phyloP scores from a whole-genome alignment of 2,888 invertebrate species.

The Chymomyza procnemis region DNA sequence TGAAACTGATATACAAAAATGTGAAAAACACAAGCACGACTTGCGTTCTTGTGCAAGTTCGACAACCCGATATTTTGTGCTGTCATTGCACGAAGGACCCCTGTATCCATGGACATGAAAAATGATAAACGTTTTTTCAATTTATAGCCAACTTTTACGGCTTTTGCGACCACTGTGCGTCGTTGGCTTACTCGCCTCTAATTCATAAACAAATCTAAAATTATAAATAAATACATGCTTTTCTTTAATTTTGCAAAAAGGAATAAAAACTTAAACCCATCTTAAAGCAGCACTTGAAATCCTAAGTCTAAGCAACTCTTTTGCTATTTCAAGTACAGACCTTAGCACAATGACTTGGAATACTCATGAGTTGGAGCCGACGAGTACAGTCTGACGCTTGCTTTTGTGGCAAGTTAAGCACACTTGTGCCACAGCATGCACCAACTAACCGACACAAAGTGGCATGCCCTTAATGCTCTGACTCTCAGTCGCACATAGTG shows the following conservation, averaged over 20 bases:
- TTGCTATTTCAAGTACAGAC: slow-evolving; percentile 60
- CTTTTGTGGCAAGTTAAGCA: slow-evolving; percentile 53
- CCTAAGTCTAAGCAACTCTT: slow-evolving; percentile 43
- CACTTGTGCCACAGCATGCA: slow-evolving; percentile 43
- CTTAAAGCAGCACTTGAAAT: neutral
- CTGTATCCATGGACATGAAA: no score
- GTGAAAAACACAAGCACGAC: no score
- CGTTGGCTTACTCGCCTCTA: no score
- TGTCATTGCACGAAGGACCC: no score
- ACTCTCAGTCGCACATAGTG: slow-evolving; percentile 16
- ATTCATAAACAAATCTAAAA: no score
- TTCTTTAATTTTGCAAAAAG: neutral
- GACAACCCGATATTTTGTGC: no score
- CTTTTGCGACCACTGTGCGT: no score
- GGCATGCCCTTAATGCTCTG: slow-evolving; percentile 46
- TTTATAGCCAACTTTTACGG: no score
- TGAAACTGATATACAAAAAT: no score
- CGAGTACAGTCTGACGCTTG: slow-evolving; percentile 65
- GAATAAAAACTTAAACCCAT: neutral
- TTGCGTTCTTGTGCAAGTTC: no score
- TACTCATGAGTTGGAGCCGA: slow-evolving; percentile 46
- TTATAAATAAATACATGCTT: neutral
- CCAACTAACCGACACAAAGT: slow-evolving; percentile 59
- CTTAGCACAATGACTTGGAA: slow-evolving; percentile 27
- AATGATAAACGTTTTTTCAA: no score